phyloP scores from a whole-genome alignment of 2,888 invertebrate genomes.

The Trachelus troglodyta region DNA sequence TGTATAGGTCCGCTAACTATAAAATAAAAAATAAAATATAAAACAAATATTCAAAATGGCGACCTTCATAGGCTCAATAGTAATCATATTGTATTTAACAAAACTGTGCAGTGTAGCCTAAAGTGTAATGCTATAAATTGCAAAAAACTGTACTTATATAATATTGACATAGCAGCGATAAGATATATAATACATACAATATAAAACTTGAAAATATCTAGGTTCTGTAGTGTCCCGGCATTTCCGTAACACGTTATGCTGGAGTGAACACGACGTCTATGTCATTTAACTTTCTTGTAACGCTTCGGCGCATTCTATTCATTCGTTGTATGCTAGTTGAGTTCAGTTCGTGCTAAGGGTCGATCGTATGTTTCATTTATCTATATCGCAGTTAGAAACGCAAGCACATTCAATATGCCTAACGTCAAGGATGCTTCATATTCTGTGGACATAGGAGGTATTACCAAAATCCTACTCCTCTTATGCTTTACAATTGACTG shows the following conservation, averaged over 20 bases:
- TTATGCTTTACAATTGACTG: not conserved
- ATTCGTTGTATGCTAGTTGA: constrained; percentile 26
- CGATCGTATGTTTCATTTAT: constrained; percentile 3
- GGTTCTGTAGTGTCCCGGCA: not conserved
- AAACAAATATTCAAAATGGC: not conserved
- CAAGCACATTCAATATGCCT: constrained; percentile 27
- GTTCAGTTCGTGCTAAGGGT: constrained; percentile 14
- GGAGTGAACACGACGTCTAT: not conserved
- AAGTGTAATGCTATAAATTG: not conserved
- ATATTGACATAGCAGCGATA: no score
- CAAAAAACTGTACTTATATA: not conserved
- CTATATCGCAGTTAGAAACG: not conserved
- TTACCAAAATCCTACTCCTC: not conserved
- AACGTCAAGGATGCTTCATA: constrained; percentile 14
- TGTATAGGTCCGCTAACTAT: not conserved
- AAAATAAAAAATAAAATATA: no score
- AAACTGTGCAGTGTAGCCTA: not conserved
- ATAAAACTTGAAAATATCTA: not conserved
- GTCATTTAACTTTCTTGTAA: constrained; percentile 4
- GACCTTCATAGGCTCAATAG: not conserved
- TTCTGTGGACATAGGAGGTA: constrained; percentile 34
- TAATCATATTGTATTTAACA: not conserved
- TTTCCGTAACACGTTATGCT: not conserved
- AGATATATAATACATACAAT: not conserved
- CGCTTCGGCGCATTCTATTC: constrained; percentile 17